A percentile compares a stretch with the other conserved stretches of the same genome.
Evolutionary conservation across 64 coral and sea anemone genomes (phyloP).

Genomic region (Montipora sp.): DNA sequence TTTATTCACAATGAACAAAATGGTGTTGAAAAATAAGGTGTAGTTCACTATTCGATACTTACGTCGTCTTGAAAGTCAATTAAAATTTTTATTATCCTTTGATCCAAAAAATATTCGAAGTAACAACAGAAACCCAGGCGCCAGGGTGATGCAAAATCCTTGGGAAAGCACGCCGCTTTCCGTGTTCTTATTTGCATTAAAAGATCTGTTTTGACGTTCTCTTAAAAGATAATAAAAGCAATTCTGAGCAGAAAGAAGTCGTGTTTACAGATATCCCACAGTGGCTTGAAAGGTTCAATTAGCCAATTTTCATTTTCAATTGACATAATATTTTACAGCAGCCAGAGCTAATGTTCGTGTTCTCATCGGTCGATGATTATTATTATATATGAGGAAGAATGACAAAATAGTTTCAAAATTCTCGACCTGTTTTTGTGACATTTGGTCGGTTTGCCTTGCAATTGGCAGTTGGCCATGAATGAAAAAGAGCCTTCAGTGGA

Average conservation of each 20-base stretch:
- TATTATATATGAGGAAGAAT: background rate
- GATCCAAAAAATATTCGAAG: background rate
- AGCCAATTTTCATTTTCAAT: slow-evolving; percentile 26
- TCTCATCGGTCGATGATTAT: background rate
- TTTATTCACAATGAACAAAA: slow-evolving; percentile 38
- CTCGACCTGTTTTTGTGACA: background rate
- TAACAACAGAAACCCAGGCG: background rate
- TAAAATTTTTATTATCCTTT: background rate
- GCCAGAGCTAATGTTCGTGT: background rate
- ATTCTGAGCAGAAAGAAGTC: slow-evolving; percentile 35
- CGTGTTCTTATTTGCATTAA: slow-evolving; percentile 21
- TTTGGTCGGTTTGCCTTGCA: background rate
- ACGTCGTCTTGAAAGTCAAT: background rate
- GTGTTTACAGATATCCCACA: slow-evolving; percentile 43
- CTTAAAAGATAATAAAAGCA: slow-evolving; percentile 35
- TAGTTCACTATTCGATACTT: slow-evolving; percentile 27
- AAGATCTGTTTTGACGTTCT: slow-evolving; percentile 42
- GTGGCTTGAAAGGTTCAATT: slow-evolving; percentile 25
- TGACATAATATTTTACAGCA: slow-evolving; percentile 20
- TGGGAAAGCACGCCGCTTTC: slow-evolving; percentile 9
- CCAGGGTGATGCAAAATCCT: slow-evolving; percentile 17
- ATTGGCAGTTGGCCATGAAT: background rate
- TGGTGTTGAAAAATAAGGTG: slow-evolving; percentile 12
- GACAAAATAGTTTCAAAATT: background rate
- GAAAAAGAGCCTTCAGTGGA: background rate